phyloP scores from a whole-genome alignment of 30 jellyfish, hydroid and myxozoan species.

The Chrysaora quinquecirrha region DNA sequence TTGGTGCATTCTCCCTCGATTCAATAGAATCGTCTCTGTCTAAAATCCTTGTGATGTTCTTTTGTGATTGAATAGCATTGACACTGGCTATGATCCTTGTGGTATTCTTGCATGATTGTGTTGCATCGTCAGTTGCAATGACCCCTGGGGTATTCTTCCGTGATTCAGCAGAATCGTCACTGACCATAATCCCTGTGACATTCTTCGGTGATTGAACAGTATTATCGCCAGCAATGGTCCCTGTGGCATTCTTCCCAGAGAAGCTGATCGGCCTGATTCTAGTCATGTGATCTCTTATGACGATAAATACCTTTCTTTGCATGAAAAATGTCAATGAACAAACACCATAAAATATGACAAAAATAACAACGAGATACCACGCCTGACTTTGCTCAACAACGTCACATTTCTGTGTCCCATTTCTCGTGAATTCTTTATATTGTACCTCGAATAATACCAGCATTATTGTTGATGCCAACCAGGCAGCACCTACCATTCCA shows the following conservation, averaged over 20 bases:
- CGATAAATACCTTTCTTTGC: conserved; percentile 46
- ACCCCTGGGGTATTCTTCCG: too few relatives aligned
- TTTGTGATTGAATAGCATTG: too few relatives aligned
- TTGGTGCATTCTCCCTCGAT: too few relatives aligned
- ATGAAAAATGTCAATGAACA: conserved; percentile 47
- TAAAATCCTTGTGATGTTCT: too few relatives aligned
- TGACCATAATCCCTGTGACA: too few relatives aligned
- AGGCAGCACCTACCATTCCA: conserved; percentile 12
- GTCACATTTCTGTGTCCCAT: conserved; percentile 27
- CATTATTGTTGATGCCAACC: conserved; percentile 39
- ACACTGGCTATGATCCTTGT: too few relatives aligned
- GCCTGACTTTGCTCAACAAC: conserved; percentile 28
- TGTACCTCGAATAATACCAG: conserved; percentile 25
- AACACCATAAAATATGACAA: conserved; percentile 31
- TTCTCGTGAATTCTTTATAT: background rate
- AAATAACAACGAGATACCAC: conserved; percentile 39
- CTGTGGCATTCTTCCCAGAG: background rate
- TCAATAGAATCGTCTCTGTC: too few relatives aligned
- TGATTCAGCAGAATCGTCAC: too few relatives aligned
- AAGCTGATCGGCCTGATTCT: conserved; percentile 38
- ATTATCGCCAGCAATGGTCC: background rate
- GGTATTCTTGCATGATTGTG: too few relatives aligned
- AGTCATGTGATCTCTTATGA: conserved; percentile 46
- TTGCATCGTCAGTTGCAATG: too few relatives aligned
- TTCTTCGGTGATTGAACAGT: too few relatives aligned